phyloP scores from a whole-genome alignment of 2,113 vertebrate genomes.

The Emydura subglobosa region DNA sequence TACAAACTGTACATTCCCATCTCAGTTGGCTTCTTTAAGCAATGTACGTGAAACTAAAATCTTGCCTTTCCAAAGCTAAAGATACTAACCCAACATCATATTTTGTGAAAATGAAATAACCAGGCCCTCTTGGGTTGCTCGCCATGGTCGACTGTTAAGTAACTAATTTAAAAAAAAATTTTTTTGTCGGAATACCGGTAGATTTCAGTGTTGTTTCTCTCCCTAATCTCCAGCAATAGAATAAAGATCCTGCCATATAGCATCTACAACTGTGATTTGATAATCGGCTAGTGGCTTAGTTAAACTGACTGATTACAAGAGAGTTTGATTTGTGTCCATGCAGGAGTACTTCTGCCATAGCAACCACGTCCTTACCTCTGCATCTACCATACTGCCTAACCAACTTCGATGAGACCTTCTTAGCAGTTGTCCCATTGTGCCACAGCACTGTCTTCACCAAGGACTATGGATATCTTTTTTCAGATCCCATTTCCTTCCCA shows the following conservation, averaged over 20 bases:
- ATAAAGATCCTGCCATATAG: background rate
- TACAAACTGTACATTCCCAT: background rate
- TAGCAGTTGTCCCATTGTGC: background rate
- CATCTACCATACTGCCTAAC: background rate
- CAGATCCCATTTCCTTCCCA: background rate
- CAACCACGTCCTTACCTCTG: background rate
- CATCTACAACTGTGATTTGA: background rate
- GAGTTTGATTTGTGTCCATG: background rate
- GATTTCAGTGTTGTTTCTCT: background rate
- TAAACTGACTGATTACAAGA: background rate
- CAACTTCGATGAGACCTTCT: background rate
- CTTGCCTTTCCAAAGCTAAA: background rate
- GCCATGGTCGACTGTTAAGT: background rate
- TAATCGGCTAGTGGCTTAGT: background rate
- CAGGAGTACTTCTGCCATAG: background rate
- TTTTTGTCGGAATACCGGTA: background rate
- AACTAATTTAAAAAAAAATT: background rate
- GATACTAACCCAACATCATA: background rate
- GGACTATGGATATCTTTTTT: background rate
- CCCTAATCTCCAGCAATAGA: background rate
- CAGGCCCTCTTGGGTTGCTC: background rate
- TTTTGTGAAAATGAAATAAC: background rate
- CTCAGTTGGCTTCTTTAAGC: background rate
- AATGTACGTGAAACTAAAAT: background rate
- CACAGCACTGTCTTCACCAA: background rate